Base-by-base conservation (phyloP, 1,140 invertebrate species). In the Drosophila auraria region DNA sequence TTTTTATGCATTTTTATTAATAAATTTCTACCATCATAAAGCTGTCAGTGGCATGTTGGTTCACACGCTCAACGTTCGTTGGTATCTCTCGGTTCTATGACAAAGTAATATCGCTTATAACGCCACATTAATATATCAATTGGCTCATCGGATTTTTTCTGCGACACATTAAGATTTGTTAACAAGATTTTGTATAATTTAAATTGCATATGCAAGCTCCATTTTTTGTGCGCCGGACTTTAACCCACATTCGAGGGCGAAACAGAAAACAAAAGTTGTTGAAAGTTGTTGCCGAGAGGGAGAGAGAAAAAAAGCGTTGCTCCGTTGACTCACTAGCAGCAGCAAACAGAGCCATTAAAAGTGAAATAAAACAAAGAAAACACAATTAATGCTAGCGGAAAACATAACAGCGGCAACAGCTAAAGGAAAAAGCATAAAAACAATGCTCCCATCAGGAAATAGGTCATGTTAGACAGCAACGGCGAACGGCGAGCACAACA, bases 1-100 rank as follows among this genome's bases (percentile, higher is more conserved):
- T 79, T 78, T 57, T 58, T 62, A 79, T 71, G 57, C 59, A 71
- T 65, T 73, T 79, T 79, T 60, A 72, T 72, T 49, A 60, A 79
- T 72, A 40, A 65, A 59, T 79, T 79, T 38, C n/a, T 44, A 63
- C 40, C 11, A 59, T 82, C 74, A 66, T 81, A 66, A 83, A 69
- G 38, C 69, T 82, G 62, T 83, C 74, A 61, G 51, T 53, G 60
- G 38, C 30, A 49, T 51, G 38, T 68, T 64, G 77, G 63, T 87
- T 87, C 77, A 68, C 83, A 87, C 77, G 77, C 72, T 83, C 47
- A 44, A 12, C 58, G 51, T 59, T 70, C 40, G 11, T 20, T 15
- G 20, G 38, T 62, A 61, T 65, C 23, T 23, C 25, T 47, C 30
- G 61, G 23, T 58, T 64, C 27, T 47, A 53, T 38, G 54, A 57